Percentiles rank a stretch among this genome's conserved stretches.
Conservation (phyloP, 2,888 invertebrate species). For the Leptarthrus brevirostris region DNA sequence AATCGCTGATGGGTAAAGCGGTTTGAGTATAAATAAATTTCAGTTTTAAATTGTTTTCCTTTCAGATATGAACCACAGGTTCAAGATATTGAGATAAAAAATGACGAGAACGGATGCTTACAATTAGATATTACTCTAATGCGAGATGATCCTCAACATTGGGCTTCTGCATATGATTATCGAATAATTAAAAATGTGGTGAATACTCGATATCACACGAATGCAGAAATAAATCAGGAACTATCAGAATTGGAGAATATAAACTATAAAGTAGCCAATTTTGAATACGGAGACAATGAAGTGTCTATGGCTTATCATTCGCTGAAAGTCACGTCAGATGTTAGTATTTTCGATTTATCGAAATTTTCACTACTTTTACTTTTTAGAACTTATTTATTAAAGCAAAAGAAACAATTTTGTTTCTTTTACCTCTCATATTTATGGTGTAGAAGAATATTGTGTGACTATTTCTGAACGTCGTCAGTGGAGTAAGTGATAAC, state of each 20-base stretch:
- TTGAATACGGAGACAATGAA: conserved; percentile 76
- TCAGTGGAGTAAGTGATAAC: too few species aligned
- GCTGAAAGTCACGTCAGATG: conserved; percentile 79
- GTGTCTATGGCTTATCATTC: conserved; percentile 76
- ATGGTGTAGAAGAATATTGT: too few species aligned
- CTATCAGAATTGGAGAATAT: conserved; percentile 77
- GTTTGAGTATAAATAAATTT: not conserved
- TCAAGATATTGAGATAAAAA: conserved; percentile 64
- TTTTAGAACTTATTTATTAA: too few species aligned
- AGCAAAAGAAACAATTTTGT: too few species aligned
- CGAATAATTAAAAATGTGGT: conserved; percentile 76
- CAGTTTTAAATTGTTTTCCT: not conserved
- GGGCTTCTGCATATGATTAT: conserved; percentile 87
- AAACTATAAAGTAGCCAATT: conserved; percentile 76
- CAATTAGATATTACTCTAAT: conserved; percentile 82
- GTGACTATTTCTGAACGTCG: too few species aligned
- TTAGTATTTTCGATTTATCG: too few species aligned
- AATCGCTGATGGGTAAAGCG: conserved; percentile 74
- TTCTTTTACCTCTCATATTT: too few species aligned
- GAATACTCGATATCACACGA: conserved; percentile 74
- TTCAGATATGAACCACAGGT: conserved; percentile 60
- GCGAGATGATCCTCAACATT: conserved; percentile 83
- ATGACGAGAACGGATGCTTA: conserved; percentile 71
- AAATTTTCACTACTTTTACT: too few species aligned
- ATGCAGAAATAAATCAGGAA: conserved; percentile 73